These are phyloP conservation scores for Hydrolagus affinis DNA, from an alignment of 2,113 vertebrate species.

Conservation along the genomic window DNA sequence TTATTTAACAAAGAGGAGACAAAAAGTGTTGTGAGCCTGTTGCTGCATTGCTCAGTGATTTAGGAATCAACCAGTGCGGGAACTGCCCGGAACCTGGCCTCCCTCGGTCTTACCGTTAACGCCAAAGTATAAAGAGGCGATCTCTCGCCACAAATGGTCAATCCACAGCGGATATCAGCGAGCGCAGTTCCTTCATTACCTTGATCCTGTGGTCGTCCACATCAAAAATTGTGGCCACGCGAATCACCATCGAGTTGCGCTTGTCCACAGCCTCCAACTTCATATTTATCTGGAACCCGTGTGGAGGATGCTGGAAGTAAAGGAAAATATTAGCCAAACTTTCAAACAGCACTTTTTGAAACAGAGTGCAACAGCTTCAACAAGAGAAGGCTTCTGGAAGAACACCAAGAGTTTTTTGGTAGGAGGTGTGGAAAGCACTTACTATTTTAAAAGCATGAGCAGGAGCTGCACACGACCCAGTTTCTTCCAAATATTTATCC, in stretches of 20 bases:
- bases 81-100: background rate
- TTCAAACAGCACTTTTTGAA: background rate
- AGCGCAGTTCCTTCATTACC: conserved; percentile 48
- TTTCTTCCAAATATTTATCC: conserved; percentile 87
- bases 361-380: background rate
- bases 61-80: no score
- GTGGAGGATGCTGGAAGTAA: conserved; percentile 64
- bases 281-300: conserved; percentile 85
- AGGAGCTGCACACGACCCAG: conserved; percentile 73
- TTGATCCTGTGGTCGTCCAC: conserved; percentile 90
- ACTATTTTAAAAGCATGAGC: conserved; percentile 84
- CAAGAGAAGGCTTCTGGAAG: no score
- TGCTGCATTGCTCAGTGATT: no score
- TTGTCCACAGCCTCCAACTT: conserved; percentile 90
- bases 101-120: no score
- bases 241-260: conserved; percentile 79
- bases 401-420: background rate
- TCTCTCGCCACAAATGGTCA: background rate
- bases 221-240: conserved; percentile 83
- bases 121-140: background rate
- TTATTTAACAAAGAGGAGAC: no score
- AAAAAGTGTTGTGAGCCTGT: no score
- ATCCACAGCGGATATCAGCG: background rate
- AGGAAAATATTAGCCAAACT: background rate
- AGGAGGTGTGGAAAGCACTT: conserved; percentile 36